Evolutionary conservation across 2,113 vertebrate species (phyloP), one percentile per base, ranked within the genome.

Genomic region (Ivindomyrus marchei): DNA sequence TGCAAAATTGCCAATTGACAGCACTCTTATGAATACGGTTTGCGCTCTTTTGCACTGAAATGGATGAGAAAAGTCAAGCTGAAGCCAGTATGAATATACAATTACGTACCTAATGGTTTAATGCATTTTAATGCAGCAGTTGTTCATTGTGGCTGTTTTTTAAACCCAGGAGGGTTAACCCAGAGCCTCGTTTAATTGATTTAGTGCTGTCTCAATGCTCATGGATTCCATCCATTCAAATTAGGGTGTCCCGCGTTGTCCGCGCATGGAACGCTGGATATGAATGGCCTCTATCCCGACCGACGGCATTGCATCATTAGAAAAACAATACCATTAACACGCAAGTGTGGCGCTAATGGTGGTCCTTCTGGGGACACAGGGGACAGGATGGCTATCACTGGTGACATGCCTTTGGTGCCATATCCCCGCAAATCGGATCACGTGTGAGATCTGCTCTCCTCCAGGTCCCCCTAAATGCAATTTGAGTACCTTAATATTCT

Each of bases 151-250:
- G 93, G 27, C 27, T 47, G 27, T 90, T 90, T 31, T 62, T 74
- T 92, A 89, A 56, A 91, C 91, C 88, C 10, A 50, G 47, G 80
- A 92, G 91, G 74, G 62, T 89, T 92, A 53, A 91, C 74, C 91
- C 88, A 90, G 90, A 92, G 58, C 50, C 86, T 90, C 90, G 86
- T 47, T 90, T 70, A 93, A 92, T 92, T 94, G 93, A 93, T 94
- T 92, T 93, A 27, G 89, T 91, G 88, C 92, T 92, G 94, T 94
- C 92, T 92, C 93, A 92, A 94, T 93, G 92, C 92, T 93, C 91
- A 94, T 94, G 91, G 91, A 94, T 92, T 92, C 94, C 92, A 92
- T 95, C 93, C 93, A 89, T 90, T 93, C 91, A 94, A 94, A 95
- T 95, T 94, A 95, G 42, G 66, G 89, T 91, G 87, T 92, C 91